Evolutionary conservation across 2,113 vertebrate species (phyloP).

Genomic region (Pionites leucogaster): DNA sequence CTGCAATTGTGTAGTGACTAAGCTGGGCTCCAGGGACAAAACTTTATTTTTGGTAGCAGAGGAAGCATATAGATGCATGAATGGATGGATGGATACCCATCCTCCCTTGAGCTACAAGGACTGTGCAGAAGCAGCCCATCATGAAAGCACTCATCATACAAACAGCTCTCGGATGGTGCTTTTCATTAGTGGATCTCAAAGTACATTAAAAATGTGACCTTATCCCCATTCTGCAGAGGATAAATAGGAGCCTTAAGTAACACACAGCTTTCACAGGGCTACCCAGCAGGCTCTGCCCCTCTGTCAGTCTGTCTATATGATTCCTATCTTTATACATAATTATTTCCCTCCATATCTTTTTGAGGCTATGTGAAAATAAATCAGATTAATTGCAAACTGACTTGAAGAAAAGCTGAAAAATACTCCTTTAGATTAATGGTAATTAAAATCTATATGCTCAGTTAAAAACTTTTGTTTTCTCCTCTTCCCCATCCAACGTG

Average conservation of each 20-base stretch:
- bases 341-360: neutral
- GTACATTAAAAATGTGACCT: neutral
- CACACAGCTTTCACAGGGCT: neutral
- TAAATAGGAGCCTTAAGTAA: neutral
- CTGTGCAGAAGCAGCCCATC: neutral
- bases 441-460: neutral
- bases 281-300: neutral
- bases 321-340: neutral
- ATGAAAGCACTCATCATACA: neutral
- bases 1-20: neutral
- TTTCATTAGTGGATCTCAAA: neutral
- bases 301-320: neutral
- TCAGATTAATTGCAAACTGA: neutral
- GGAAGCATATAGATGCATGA: neutral
- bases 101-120: neutral
- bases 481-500: neutral
- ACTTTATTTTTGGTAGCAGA: constrained; percentile 19
- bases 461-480: neutral
- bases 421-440: neutral
- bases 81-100: neutral
- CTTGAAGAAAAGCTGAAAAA: neutral
- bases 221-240: neutral
- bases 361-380: neutral
- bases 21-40: neutral
- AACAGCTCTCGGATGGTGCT: neutral